Percentiles rank a stretch among this genome's conserved stretches.
Conservation (phyloP, 2,888 invertebrate genomes). For the Atrina japonica region DNA sequence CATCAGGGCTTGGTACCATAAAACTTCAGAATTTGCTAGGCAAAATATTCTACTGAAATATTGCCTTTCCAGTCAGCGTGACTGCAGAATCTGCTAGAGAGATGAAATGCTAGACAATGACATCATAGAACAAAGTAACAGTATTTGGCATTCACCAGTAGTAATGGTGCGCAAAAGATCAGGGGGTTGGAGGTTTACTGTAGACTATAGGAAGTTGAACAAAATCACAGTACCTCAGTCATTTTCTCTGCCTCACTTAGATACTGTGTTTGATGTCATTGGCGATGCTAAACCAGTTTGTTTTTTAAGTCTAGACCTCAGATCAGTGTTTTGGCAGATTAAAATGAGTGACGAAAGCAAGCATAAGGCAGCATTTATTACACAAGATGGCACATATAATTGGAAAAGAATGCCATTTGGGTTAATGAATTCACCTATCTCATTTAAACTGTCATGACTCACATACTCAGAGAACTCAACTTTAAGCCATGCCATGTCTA, state of each 20-base stretch:
- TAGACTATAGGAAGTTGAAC: conserved; percentile 19
- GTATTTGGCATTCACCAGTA: conserved; percentile 17
- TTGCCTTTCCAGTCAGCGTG: no score
- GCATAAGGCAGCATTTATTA: conserved; percentile 31
- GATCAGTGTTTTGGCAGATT: conserved; percentile 25
- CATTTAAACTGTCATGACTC: conserved; percentile 33
- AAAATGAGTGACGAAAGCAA: conserved; percentile 7
- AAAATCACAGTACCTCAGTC: conserved; percentile 21
- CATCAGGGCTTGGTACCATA: no score
- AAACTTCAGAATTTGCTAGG: no score
- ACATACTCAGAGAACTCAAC: conserved; percentile 15
- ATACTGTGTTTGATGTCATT: conserved; percentile 23
- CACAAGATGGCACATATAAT: no score
- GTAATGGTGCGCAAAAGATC: conserved; percentile 19
- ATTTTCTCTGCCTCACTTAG: conserved; percentile 5
- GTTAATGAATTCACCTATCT: conserved; percentile 14
- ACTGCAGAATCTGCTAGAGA: no score
- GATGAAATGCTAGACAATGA: conserved; percentile 20
- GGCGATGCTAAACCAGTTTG: conserved; percentile 12
- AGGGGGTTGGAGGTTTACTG: neutral
- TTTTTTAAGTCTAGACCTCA: conserved; percentile 8
- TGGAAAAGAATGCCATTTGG: conserved; percentile 34
- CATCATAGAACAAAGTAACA: conserved; percentile 13
- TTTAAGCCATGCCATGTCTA: conserved; percentile 18
- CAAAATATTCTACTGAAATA: no score